Evolutionary conservation across 2,113 vertebrate genomes (phyloP).

Genomic region (Apteryx owenii): DNA sequence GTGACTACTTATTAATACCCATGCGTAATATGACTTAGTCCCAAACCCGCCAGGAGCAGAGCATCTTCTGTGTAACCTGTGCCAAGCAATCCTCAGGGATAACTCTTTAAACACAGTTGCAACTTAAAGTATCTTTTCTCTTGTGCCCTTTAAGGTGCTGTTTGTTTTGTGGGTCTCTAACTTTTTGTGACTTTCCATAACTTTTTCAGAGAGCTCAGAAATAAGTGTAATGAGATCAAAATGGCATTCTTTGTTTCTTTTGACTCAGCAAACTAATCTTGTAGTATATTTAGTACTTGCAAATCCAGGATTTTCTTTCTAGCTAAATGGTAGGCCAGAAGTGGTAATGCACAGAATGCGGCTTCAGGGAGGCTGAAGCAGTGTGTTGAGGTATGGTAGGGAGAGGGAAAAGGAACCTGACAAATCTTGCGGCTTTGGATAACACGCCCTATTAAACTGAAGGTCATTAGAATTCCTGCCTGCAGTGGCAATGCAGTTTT

Average conservation of each 20-base stretch:
- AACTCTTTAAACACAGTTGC: not conserved
- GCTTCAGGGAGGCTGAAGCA: not conserved
- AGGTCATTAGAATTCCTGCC: not conserved
- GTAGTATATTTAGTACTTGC: not conserved
- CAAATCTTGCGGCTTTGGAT: not conserved
- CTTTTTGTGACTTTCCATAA: not conserved
- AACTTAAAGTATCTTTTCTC: not conserved
- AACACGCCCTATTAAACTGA: not conserved
- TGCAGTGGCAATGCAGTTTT: slow-evolving; percentile 24
- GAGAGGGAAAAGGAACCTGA: not conserved
- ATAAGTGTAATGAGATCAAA: not conserved
- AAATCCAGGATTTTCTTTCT: slow-evolving; percentile 14
- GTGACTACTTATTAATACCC: not conserved
- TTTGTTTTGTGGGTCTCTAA: not conserved
- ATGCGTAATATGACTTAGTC: not conserved
- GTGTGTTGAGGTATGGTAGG: not conserved
- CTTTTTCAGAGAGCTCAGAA: not conserved
- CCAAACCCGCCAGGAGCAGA: not conserved
- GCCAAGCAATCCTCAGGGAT: not conserved
- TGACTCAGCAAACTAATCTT: not conserved
- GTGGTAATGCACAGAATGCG: not conserved
- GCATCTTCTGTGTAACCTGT: not conserved
- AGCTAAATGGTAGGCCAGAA: not conserved
- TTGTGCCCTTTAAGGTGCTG: not conserved
- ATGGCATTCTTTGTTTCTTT: not conserved